A percentile compares a stretch with the other conserved stretches of the same genome.
phyloP scores from a whole-genome alignment of 1,140 invertebrate genomes.

The Goniozus legneri region DNA sequence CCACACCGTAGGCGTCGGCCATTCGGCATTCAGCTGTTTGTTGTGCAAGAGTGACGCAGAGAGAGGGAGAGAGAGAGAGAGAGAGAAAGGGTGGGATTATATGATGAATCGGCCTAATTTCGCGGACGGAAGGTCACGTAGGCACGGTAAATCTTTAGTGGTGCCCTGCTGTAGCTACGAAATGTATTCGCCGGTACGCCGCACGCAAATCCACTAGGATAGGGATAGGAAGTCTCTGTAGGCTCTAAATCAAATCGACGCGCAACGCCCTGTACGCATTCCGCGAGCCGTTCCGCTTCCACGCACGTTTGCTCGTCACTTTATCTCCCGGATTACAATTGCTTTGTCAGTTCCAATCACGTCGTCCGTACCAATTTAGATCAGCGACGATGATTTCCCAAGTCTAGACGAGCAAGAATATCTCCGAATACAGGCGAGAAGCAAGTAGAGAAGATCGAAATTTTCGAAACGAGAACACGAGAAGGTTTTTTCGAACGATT shows the following conservation, averaged over 20 bases:
- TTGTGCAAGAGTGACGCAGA: constrained; percentile 13
- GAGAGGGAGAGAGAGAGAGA: constrained; percentile 12
- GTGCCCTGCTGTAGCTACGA: neutral
- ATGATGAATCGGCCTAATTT: constrained; percentile 49
- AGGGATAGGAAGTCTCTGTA: neutral
- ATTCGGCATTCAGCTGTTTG: neutral
- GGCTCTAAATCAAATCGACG: neutral
- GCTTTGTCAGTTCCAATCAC: too few species aligned
- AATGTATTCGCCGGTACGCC: neutral
- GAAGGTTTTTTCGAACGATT: too few species aligned
- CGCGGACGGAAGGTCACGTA: constrained; percentile 41
- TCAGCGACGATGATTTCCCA: too few species aligned
- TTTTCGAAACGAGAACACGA: too few species aligned
- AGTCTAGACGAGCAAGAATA: too few species aligned
- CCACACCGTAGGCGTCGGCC: neutral
- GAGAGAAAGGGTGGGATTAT: constrained; percentile 4
- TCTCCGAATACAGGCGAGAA: too few species aligned
- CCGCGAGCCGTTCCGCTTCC: too few species aligned
- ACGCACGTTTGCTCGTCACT: too few species aligned
- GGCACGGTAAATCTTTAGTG: constrained; percentile 38
- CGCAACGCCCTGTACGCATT: too few species aligned
- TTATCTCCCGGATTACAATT: too few species aligned
- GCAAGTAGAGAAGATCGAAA: too few species aligned
- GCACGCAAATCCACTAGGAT: neutral
- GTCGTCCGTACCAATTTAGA: too few species aligned